A percentile compares a stretch with the other conserved stretches of the same genome.
Conservation (phyloP, 53 echinoderm and acorn worm genomes). For the Astropecten irregularis region DNA sequence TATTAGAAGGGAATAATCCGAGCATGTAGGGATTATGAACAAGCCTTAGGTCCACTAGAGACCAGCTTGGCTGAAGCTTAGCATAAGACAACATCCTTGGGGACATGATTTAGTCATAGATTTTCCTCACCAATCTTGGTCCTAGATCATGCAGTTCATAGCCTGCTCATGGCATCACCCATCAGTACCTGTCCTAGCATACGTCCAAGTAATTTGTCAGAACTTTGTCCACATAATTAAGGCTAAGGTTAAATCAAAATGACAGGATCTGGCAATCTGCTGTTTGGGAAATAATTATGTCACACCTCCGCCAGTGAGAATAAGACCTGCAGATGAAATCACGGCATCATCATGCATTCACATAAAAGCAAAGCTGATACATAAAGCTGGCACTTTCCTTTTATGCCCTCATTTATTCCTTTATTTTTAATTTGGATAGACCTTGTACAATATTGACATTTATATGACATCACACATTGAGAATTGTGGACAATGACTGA, state of each 20-base stretch:
- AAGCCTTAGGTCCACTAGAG: conserved; percentile 8
- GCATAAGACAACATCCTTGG: conserved; percentile 44
- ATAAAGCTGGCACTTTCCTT: too few species aligned
- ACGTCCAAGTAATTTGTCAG: conserved; percentile 16
- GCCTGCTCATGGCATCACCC: neutral
- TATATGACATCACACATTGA: too few species aligned
- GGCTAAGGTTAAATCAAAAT: neutral
- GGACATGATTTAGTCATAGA: conserved; percentile 48
- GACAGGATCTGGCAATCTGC: conserved; percentile 5
- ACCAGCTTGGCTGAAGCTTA: conserved; percentile 39
- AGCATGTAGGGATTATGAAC: conserved; percentile 44
- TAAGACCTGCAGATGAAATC: too few species aligned
- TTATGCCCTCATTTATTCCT: too few species aligned
- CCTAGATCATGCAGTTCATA: conserved; percentile 26
- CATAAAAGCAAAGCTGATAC: too few species aligned
- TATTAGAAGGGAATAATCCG: conserved; percentile 46
- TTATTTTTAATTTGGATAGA: too few species aligned
- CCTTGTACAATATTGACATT: too few species aligned
- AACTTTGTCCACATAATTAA: conserved; percentile 38
- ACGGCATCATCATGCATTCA: too few species aligned
- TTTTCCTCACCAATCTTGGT: conserved; percentile 39
- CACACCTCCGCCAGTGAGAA: too few species aligned
- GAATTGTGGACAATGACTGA: too few species aligned
- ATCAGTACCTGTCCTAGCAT: neutral
- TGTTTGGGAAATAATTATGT: neutral